Conservation (phyloP, 2,888 invertebrate genomes). For the Lepas anatifera region DNA sequence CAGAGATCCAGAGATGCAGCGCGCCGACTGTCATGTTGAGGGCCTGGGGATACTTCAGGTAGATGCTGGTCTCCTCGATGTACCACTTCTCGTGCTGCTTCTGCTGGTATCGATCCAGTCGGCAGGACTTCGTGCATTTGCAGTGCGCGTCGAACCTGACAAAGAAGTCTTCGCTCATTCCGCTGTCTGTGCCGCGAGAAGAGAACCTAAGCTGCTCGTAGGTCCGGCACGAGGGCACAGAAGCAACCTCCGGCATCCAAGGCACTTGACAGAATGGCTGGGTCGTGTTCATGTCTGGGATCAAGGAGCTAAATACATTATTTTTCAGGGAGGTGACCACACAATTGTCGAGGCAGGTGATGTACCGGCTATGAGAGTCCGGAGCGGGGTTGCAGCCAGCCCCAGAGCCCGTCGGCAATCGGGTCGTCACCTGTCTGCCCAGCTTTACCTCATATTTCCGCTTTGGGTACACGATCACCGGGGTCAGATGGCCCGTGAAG, state of each 20-base stretch:
- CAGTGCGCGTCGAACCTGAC: neutral
- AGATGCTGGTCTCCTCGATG: neutral
- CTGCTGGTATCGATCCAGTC: neutral
- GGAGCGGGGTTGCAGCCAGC: too few species aligned
- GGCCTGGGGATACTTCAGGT: neutral
- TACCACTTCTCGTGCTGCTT: conserved; percentile 1
- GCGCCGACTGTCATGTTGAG: neutral
- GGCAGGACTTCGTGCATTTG: neutral
- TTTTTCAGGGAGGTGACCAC: neutral
- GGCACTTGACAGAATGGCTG: neutral
- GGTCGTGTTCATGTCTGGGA: too few species aligned
- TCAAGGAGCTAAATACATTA: too few species aligned
- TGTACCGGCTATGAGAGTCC: neutral
- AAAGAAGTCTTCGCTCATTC: neutral
- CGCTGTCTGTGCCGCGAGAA: neutral
- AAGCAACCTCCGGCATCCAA: neutral
- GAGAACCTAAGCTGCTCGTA: neutral
- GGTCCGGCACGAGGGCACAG: neutral
- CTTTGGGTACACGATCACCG: neutral
- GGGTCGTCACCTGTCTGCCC: neutral
- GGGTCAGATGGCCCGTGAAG: neutral
- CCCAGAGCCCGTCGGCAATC: too few species aligned
- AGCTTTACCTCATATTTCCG: neutral
- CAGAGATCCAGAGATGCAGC: neutral
- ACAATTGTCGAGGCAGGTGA: neutral